Evolutionary conservation across 2,113 vertebrate genomes (phyloP).

Genomic region (Equus quagga): DNA sequence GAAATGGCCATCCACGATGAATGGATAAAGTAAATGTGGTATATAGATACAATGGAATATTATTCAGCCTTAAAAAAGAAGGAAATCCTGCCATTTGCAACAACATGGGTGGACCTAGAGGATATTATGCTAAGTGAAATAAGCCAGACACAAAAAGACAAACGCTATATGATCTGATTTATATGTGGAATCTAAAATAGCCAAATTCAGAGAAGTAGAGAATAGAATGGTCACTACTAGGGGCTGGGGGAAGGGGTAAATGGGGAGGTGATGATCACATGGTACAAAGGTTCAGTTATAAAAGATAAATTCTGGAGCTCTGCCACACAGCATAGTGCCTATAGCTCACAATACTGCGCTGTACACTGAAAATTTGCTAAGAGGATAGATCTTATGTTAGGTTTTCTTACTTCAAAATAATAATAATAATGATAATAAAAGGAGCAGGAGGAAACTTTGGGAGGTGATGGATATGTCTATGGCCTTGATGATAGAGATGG

Average conservation of each 20-base stretch:
- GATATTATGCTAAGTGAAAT: not conserved
- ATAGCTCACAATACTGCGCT: not conserved
- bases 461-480: not conserved
- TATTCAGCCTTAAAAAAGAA: not conserved
- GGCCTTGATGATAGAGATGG: not conserved
- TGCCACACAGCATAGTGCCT: not conserved
- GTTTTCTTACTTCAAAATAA: not conserved
- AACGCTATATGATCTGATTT: not conserved
- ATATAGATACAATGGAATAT: not conserved
- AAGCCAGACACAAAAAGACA: conserved; percentile 13
- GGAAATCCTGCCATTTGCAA: not conserved
- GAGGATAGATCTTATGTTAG: not conserved
- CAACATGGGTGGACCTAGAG: not conserved
- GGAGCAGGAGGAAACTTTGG: not conserved
- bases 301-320: not conserved
- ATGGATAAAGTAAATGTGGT: not conserved
- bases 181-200: not conserved
- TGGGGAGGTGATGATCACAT: not conserved
- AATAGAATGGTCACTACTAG: not conserved
- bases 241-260: not conserved
- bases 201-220: not conserved
- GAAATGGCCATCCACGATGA: not conserved
- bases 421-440: not conserved
- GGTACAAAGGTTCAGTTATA: not conserved
- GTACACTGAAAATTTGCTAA: not conserved